These are phyloP conservation scores for Oryzias celebensis DNA, from an alignment of 2,113 vertebrate genomes.

Conservation along the genomic window DNA sequence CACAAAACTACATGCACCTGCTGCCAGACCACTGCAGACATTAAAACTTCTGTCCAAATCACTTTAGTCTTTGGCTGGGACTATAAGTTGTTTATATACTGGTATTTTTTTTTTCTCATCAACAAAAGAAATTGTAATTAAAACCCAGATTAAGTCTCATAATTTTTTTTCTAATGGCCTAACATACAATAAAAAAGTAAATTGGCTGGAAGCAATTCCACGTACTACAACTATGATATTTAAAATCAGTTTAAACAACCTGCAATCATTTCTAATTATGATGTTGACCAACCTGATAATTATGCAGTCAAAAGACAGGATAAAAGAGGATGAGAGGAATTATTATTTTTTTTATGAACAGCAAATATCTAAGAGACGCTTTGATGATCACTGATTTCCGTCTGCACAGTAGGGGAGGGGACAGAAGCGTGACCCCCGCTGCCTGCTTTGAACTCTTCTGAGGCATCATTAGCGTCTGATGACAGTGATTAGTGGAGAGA, in stretches of 20 bases:
- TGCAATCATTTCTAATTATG: constrained; percentile 57
- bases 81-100: too few species aligned
- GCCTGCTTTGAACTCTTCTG: constrained; percentile 58
- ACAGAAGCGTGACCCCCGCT: constrained; percentile 31
- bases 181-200: constrained; percentile 39
- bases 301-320: constrained; percentile 57
- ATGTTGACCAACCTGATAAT: constrained; percentile 46
- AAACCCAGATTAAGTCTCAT: too few species aligned
- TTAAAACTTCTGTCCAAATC: too few species aligned
- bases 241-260: constrained; percentile 59
- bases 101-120: too few species aligned
- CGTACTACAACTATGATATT: constrained; percentile 48
- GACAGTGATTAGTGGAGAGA: constrained; percentile 52
- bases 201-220: constrained; percentile 53
- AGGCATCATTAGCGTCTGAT: constrained; percentile 58
- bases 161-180: too few species aligned
- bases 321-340: constrained; percentile 49
- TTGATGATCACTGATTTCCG: constrained; percentile 54
- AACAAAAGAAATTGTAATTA: too few species aligned
- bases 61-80: too few species aligned
- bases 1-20: too few species aligned
- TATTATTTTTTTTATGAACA: constrained; percentile 48
- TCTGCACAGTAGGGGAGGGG: constrained; percentile 38
- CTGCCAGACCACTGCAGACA: too few species aligned
- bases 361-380: constrained; percentile 52